A percentile compares a stretch with the other conserved stretches of the same genome.
These are phyloP conservation scores for Melanerpes aurifrons DNA, from an alignment of 2,113 vertebrate genomes.

Conservation along the genomic window DNA sequence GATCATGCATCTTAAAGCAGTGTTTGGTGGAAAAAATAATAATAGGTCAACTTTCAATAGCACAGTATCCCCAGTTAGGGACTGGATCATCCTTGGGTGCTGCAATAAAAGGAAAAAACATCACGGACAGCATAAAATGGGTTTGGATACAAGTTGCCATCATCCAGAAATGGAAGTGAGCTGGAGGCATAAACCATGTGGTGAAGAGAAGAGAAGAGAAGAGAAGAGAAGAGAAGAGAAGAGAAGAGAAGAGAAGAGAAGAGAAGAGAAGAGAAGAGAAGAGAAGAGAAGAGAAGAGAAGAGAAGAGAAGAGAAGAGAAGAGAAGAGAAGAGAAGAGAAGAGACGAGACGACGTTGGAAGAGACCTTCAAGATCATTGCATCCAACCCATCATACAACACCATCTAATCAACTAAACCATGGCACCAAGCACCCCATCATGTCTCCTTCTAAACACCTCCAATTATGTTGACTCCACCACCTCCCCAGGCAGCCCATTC, in stretches of 20 bases:
- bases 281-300: neutral
- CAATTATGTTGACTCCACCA: too few relatives aligned
- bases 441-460: too few relatives aligned
- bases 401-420: too few relatives aligned
- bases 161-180: neutral
- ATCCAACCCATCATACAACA: too few relatives aligned
- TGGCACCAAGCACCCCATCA: too few relatives aligned
- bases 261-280: neutral
- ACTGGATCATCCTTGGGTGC: neutral
- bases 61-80: neutral
- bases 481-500: too few relatives aligned
- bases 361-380: too few relatives aligned
- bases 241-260: neutral
- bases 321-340: neutral
- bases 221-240: neutral
- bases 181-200: neutral
- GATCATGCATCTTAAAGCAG: neutral
- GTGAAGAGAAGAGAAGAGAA: neutral
- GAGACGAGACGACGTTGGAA: too few relatives aligned
- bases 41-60: neutral
- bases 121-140: accelerated
- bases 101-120: neutral
- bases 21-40: neutral
- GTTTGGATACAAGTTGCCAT: neutral
- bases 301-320: neutral